Conservation (phyloP, 2,888 invertebrate genomes). For the Onthophagus sagittarius region DNA sequence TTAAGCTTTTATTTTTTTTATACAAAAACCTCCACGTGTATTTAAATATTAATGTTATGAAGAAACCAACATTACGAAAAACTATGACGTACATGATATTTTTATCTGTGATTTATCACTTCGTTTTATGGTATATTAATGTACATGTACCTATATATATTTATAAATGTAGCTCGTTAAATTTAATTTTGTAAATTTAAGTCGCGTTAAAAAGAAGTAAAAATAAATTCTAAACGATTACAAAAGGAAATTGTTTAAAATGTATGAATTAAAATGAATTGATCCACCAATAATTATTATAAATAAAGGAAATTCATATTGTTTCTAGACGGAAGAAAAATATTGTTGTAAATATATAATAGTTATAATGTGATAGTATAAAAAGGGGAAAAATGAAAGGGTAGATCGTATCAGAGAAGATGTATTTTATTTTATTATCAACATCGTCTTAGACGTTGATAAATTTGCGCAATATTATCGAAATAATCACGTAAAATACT, state of each 20-base stretch:
- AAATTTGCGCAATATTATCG: neutral
- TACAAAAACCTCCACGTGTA: neutral
- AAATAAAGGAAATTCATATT: neutral
- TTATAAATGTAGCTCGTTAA: constrained; percentile 4
- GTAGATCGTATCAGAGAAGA: neutral
- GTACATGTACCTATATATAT: constrained; percentile 32
- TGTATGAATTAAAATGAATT: neutral
- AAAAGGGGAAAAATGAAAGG: constrained; percentile 4
- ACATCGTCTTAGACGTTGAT: neutral
- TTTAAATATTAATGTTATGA: neutral
- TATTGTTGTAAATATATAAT: constrained; percentile 22
- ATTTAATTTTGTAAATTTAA: constrained; percentile 23
- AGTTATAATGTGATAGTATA: constrained; percentile 25
- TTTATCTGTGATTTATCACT: constrained; percentile 42
- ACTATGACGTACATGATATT: constrained; percentile 33
- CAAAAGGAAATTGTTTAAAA: neutral
- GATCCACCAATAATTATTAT: neutral
- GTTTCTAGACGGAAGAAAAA: neutral
- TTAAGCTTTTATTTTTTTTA: neutral
- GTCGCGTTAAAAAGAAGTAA: neutral
- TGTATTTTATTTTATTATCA: neutral
- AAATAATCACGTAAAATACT: neutral
- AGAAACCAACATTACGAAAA: neutral
- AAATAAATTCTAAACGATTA: neutral
- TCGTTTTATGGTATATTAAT: constrained; percentile 34